Conservation (phyloP, 2,113 vertebrate species). For the Axis porcinus region DNA sequence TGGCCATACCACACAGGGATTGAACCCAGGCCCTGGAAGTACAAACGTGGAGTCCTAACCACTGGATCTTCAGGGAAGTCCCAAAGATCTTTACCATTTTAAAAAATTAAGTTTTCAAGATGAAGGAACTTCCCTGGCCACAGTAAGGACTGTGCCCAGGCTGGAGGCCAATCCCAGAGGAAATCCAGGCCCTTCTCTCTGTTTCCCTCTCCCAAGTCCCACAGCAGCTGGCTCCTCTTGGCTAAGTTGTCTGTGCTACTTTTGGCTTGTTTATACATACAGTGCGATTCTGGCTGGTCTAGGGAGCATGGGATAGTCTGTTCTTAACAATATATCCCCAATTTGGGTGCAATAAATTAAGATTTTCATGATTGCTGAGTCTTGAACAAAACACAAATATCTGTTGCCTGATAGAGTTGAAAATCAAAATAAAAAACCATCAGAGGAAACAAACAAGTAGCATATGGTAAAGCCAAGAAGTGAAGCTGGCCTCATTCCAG, state of each 20-base stretch:
- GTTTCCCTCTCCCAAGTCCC: background rate
- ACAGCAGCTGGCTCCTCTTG: accelerated
- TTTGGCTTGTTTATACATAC: background rate
- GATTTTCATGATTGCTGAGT: background rate
- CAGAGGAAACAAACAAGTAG: background rate
- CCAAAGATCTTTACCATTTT: conserved; percentile 41
- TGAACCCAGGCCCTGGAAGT: background rate
- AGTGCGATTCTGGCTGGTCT: background rate
- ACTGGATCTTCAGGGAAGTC: background rate
- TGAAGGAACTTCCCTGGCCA: background rate
- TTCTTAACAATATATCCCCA: background rate
- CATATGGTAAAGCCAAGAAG: background rate
- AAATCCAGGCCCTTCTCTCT: background rate
- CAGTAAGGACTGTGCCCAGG: background rate
- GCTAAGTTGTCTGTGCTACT: background rate
- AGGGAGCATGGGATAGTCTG: background rate
- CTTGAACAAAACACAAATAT: background rate
- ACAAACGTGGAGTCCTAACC: background rate
- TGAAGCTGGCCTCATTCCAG: background rate
- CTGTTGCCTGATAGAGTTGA: background rate
- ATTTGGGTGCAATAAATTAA: background rate
- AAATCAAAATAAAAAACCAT: background rate
- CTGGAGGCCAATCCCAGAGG: background rate
- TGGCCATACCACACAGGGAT: background rate
- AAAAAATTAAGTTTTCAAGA: background rate